Conservation (phyloP, 2,888 invertebrate genomes). For the Pammene aurita region DNA sequence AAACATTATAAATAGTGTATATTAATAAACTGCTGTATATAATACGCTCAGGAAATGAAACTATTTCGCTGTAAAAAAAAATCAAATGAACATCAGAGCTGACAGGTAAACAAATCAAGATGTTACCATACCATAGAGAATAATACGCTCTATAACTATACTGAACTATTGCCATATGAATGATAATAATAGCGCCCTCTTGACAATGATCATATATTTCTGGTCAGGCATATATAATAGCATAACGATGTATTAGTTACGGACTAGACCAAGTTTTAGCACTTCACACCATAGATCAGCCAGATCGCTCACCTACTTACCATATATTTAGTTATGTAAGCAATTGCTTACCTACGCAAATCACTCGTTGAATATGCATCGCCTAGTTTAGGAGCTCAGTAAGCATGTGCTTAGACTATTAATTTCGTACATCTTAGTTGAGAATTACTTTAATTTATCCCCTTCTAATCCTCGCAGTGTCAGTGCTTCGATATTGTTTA, state of each 20-base stretch:
- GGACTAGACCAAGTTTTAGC: conserved; percentile 16
- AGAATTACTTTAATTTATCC: conserved; percentile 57
- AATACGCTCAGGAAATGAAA: no score
- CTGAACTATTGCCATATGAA: no score
- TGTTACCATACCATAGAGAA: no score
- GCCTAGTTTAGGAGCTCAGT: conserved; percentile 78
- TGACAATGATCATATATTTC: no score
- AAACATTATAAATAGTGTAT: no score
- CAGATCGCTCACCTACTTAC: conserved; percentile 39
- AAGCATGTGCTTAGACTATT: conserved; percentile 80
- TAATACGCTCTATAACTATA: no score
- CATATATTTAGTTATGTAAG: conserved; percentile 70
- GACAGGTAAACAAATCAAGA: no score
- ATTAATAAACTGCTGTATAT: no score
- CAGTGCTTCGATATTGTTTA: conserved; percentile 38
- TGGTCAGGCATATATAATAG: no score
- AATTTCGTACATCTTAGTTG: conserved; percentile 68
- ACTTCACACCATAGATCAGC: conserved; percentile 23
- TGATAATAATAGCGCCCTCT: no score
- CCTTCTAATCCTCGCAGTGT: conserved; percentile 50
- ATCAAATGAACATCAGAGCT: no score
- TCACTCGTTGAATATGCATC: conserved; percentile 82
- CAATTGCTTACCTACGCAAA: conserved; percentile 82
- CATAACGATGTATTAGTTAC: background rate
- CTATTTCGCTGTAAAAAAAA: no score